phyloP scores from a whole-genome alignment of 2,113 vertebrate genomes.

The Cathartes aura region DNA sequence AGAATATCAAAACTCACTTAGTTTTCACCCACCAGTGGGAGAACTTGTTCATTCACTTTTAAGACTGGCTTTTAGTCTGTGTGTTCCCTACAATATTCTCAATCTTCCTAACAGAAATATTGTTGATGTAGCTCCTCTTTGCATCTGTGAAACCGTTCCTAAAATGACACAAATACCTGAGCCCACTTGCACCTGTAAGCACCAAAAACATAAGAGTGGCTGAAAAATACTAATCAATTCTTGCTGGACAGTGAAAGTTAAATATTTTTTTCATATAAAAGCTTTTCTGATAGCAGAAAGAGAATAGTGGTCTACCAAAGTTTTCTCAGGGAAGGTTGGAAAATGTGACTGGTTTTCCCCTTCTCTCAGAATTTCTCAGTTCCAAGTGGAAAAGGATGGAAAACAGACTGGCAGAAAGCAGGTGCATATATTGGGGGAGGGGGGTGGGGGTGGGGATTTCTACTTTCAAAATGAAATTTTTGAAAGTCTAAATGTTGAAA shows the following conservation, averaged over 20 bases:
- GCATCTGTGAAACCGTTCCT: neutral
- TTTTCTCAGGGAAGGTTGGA: neutral
- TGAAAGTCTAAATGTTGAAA: neutral
- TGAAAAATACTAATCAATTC: neutral
- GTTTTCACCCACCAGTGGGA: neutral
- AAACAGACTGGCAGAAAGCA: neutral
- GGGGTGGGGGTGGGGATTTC: too few relatives aligned
- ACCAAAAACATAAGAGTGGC: neutral
- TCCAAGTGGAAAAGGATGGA: neutral
- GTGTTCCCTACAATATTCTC: neutral
- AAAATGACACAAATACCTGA: neutral
- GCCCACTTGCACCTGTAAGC: neutral
- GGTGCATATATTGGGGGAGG: accelerated
- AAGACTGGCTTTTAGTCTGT: neutral
- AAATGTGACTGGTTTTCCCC: neutral
- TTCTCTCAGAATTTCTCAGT: neutral
- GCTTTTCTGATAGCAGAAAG: neutral
- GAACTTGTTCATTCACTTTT: neutral
- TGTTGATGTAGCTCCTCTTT: neutral
- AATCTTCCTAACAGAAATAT: neutral
- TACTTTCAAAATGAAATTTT: neutral
- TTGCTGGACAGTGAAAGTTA: neutral
- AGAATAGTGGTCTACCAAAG: neutral
- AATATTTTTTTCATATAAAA: neutral
- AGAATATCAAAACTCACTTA: neutral